Evolutionary conservation across 2,797 vertebrate species (phyloP).

Genomic region (Trichosurus vulpecula): DNA sequence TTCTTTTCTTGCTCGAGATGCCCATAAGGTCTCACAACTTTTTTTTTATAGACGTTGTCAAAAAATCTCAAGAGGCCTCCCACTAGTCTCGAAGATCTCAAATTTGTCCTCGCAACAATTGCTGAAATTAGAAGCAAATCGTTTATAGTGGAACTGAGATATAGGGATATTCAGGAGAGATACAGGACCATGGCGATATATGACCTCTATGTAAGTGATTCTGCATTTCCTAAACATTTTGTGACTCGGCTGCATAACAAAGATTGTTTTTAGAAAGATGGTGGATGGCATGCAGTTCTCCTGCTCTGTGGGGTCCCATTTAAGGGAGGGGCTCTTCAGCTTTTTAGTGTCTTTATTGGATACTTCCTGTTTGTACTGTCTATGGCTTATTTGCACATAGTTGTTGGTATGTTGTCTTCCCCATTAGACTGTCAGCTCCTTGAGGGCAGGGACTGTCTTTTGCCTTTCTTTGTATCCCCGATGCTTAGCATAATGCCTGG

Average conservation of each 20-base stretch:
- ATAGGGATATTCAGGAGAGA: slow-evolving; percentile 90
- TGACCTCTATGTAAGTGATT: slow-evolving; percentile 86
- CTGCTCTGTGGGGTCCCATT: neutral
- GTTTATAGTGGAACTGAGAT: slow-evolving; percentile 89
- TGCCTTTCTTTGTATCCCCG: too few relatives aligned
- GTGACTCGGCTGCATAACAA: neutral
- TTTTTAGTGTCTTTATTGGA: neutral
- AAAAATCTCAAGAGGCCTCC: slow-evolving; percentile 87
- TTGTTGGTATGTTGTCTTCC: too few relatives aligned
- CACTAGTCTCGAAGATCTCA: slow-evolving; percentile 90
- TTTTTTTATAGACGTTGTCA: slow-evolving; percentile 84
- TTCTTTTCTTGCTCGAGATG: neutral
- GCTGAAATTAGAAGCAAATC: slow-evolving; percentile 89
- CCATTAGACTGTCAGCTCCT: neutral
- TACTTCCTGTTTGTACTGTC: neutral
- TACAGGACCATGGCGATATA: slow-evolving; percentile 93
- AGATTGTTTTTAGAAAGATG: neutral
- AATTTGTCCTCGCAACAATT: slow-evolving; percentile 91
- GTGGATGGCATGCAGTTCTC: neutral
- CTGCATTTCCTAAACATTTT: neutral
- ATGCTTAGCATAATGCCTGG: neutral
- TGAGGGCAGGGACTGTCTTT: too few relatives aligned
- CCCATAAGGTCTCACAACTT: slow-evolving; percentile 30
- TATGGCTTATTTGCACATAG: neutral
- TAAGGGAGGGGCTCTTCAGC: neutral